Conservation (phyloP, 1,140 invertebrate genomes). For the Rhopalosiphum maidis region DNA sequence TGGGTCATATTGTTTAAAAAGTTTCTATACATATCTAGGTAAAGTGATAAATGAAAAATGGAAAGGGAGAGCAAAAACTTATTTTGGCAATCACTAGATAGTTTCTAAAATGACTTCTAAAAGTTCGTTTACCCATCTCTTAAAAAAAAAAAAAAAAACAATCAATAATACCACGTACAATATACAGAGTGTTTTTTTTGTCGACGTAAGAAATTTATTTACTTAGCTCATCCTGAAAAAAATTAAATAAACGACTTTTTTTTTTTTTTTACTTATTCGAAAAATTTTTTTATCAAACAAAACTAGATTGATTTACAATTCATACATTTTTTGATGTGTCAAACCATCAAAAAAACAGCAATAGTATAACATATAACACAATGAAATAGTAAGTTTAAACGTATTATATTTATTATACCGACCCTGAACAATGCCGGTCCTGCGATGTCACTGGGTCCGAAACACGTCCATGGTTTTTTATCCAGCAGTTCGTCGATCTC, state of each 20-base stretch:
- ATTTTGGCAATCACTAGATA: background rate
- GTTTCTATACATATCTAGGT: background rate
- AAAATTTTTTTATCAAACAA: no score
- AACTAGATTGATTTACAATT: no score
- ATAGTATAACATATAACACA: no score
- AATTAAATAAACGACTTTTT: background rate
- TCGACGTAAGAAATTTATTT: background rate
- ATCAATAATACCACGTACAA: background rate
- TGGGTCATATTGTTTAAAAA: background rate
- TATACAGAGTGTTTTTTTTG: background rate
- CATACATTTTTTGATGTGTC: no score
- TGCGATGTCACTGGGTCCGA: slow-evolving; percentile 59
- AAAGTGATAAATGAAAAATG: background rate
- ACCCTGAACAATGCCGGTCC: slow-evolving; percentile 61
- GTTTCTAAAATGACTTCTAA: slow-evolving; percentile 9
- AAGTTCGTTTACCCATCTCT: background rate
- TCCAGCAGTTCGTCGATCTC: slow-evolving; percentile 31
- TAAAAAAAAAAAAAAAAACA: background rate
- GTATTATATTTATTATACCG: slow-evolving; percentile 29
- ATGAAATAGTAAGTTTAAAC: background rate
- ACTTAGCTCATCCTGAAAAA: background rate
- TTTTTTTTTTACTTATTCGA: background rate
- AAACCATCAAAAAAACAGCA: no score
- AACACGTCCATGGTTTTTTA: slow-evolving; percentile 65
- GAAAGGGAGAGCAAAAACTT: background rate